Evolutionary conservation across 2,888 invertebrate genomes (phyloP).

Genomic region (Maniola hyperantus): DNA sequence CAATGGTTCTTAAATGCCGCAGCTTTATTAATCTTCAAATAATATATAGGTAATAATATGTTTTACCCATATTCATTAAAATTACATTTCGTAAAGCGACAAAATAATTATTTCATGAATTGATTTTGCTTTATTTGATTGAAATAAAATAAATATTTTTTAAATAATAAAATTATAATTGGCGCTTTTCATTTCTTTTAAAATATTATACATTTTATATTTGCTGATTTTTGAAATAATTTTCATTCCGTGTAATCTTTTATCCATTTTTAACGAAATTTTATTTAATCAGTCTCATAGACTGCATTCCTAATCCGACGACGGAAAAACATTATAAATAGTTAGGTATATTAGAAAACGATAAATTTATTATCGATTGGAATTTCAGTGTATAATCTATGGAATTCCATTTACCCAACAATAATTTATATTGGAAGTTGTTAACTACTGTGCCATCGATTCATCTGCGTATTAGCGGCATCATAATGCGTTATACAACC

Average conservation of each 20-base stretch:
- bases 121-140: slow-evolving; percentile 12
- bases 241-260: too few relatives aligned
- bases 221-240: too few relatives aligned
- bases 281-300: too few relatives aligned
- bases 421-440: neutral
- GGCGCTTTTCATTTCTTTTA: too few relatives aligned
- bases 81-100: too few relatives aligned
- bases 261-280: too few relatives aligned
- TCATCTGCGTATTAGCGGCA: neutral
- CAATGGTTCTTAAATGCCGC: neutral
- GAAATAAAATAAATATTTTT: slow-evolving; percentile 17
- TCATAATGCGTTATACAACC: slow-evolving; percentile 31
- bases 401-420: neutral
- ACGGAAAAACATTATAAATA: too few relatives aligned
- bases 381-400: neutral
- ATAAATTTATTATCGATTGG: neutral
- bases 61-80: too few relatives aligned
- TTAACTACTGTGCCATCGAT: neutral
- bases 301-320: too few relatives aligned
- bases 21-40: neutral
- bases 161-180: too few relatives aligned
- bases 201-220: too few relatives aligned
- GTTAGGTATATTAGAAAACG: too few relatives aligned
- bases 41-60: neutral
- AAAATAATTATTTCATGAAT: neutral